Conservation (phyloP, 2,888 invertebrate genomes). For the Cosmopolites sordidus region DNA sequence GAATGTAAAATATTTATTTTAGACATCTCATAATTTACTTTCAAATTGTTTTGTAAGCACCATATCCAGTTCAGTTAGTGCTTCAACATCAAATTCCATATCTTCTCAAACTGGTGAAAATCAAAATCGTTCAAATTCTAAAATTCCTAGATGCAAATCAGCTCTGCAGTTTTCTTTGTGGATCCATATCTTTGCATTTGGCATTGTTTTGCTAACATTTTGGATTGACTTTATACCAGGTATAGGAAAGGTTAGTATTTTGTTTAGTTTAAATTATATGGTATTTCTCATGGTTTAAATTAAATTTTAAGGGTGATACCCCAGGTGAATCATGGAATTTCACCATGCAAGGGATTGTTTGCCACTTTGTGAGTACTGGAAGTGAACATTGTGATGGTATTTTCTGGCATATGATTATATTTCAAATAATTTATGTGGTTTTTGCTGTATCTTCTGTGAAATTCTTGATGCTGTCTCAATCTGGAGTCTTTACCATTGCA, state of each 20-base stretch:
- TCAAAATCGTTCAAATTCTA: slow-evolving; percentile 17
- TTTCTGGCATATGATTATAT: slow-evolving; percentile 50
- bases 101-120: slow-evolving; percentile 5
- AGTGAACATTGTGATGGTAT: slow-evolving; percentile 35
- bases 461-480: slow-evolving; percentile 54
- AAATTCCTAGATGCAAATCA: slow-evolving; percentile 36
- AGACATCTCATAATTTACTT: slow-evolving; percentile 25
- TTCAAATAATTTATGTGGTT: slow-evolving; percentile 49
- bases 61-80: slow-evolving; percentile 52
- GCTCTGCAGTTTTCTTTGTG: slow-evolving; percentile 47
- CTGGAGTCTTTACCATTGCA: slow-evolving; percentile 56
- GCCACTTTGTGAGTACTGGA: slow-evolving; percentile 42
- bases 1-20: slow-evolving; percentile 12
- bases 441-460: slow-evolving; percentile 51
- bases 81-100: slow-evolving; percentile 16
- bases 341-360: slow-evolving; percentile 42
- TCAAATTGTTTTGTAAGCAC: slow-evolving; percentile 49
- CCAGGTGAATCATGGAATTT: slow-evolving; percentile 42
- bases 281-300: no score
- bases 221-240: slow-evolving; percentile 54
- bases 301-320: slow-evolving; percentile 34
- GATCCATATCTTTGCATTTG: slow-evolving; percentile 49
- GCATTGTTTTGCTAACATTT: slow-evolving; percentile 47
- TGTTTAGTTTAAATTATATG: neutral
- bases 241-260: slow-evolving; percentile 50